A percentile compares a stretch with the other conserved stretches of the same genome.
Conservation (phyloP, 2,888 invertebrate species). For the Glomeris marginata region DNA sequence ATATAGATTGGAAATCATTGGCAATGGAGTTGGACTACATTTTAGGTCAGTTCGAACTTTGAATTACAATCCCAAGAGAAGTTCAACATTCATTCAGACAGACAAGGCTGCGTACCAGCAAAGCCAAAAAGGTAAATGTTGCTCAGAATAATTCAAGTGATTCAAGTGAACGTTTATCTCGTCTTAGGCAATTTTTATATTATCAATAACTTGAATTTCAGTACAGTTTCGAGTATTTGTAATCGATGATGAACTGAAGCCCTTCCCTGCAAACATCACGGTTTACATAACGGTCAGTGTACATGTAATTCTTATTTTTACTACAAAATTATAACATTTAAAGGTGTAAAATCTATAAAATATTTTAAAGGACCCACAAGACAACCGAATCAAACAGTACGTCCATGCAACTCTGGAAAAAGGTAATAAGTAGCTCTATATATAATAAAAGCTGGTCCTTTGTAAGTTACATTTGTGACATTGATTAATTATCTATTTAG, state of each 20-base stretch:
- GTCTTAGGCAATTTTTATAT: background rate
- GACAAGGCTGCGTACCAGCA: slow-evolving; percentile 33
- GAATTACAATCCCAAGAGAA: too few species aligned
- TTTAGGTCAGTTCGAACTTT: too few species aligned
- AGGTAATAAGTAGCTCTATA: slow-evolving; percentile 9
- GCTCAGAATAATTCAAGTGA: background rate
- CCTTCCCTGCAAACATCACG: slow-evolving; percentile 27
- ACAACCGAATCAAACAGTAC: slow-evolving; percentile 29
- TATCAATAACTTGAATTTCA: slow-evolving; percentile 13
- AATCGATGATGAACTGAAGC: slow-evolving; percentile 31
- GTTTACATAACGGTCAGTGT: slow-evolving; percentile 25
- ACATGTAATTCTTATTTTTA: background rate
- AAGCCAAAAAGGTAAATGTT: slow-evolving; percentile 23
- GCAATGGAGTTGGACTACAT: too few species aligned
- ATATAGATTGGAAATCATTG: too few species aligned
- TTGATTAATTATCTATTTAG: slow-evolving; percentile 15
- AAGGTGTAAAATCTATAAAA: too few species aligned
- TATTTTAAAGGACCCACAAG: slow-evolving; percentile 24
- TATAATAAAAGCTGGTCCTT: too few species aligned
- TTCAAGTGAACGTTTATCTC: background rate
- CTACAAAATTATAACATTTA: background rate
- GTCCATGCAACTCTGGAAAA: slow-evolving; percentile 16
- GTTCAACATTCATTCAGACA: too few species aligned
- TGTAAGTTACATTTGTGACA: too few species aligned
- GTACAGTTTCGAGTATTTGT: slow-evolving; percentile 32